Evolutionary conservation across 1,140 invertebrate genomes (phyloP).

Genomic region (Bombus waltoni): DNA sequence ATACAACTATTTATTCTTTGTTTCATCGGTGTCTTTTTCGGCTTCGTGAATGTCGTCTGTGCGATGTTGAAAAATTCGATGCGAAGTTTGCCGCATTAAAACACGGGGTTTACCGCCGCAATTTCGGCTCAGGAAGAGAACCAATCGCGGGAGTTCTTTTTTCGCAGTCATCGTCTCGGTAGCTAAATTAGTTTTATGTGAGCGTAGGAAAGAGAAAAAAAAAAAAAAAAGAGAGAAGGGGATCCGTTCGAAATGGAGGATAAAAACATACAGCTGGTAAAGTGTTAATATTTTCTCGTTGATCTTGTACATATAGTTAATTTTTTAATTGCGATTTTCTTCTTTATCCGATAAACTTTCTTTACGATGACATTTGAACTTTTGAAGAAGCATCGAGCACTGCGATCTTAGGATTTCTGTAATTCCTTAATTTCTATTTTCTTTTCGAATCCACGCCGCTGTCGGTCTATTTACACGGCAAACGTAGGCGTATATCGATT

Average conservation of each 20-base stretch:
- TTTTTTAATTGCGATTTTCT: no score
- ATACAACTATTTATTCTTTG: neutral
- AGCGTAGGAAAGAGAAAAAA: neutral
- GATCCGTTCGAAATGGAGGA: neutral
- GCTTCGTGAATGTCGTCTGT: neutral
- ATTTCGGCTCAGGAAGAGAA: conserved; percentile 28
- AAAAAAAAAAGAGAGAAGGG: neutral
- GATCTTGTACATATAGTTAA: no score
- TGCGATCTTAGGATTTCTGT: neutral
- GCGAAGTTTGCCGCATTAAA: conserved; percentile 44
- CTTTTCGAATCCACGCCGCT: neutral
- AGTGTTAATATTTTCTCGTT: no score
- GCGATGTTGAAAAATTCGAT: conserved; percentile 3
- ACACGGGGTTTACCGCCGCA: conserved; percentile 41
- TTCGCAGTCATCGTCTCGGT: conserved; percentile 44
- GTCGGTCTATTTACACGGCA: neutral
- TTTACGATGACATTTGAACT: neutral
- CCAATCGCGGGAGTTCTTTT: conserved; percentile 40
- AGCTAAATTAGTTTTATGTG: conserved; percentile 47
- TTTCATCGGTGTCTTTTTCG: conserved; percentile 8
- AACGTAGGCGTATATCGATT: neutral
- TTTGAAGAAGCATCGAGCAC: neutral
- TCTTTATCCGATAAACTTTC: no score
- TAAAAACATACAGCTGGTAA: neutral
- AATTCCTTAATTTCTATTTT: neutral